phyloP scores from a whole-genome alignment of 2,797 vertebrate genomes.

The Spheniscus humboldti region DNA sequence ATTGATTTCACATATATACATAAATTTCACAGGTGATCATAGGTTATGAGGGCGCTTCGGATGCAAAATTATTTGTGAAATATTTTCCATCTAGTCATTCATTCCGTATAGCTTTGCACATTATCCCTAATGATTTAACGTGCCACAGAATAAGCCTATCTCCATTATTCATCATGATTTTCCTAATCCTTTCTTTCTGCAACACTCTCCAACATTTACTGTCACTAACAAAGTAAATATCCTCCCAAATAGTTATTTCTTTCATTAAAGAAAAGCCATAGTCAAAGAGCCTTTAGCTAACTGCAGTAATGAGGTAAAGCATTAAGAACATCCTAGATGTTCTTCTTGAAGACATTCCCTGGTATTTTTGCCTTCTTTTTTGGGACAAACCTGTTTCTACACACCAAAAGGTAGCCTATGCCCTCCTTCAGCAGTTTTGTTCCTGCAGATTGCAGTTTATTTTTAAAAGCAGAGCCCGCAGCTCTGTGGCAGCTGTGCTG shows the following conservation, averaged over 20 bases:
- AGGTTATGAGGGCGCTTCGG: background rate
- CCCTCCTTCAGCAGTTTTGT: background rate
- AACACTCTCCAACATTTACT: background rate
- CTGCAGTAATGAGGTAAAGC: background rate
- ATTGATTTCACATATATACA: too few relatives aligned
- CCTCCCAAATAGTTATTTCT: background rate
- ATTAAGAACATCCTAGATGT: background rate
- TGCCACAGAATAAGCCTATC: background rate
- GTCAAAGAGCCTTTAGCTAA: background rate
- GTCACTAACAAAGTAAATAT: background rate
- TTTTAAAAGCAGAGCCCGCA: background rate
- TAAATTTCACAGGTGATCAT: background rate
- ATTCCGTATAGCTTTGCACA: background rate
- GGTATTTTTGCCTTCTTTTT: background rate
- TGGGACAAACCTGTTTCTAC: background rate
- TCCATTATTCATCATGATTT: background rate
- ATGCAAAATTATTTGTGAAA: background rate
- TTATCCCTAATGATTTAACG: background rate
- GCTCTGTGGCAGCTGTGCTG: background rate
- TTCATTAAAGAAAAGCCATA: background rate
- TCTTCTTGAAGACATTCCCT: background rate
- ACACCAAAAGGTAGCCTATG: background rate
- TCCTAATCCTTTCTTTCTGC: background rate
- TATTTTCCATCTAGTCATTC: background rate
- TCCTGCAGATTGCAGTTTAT: background rate